Conservation (phyloP, 2,888 invertebrate genomes). For the Agrotis ipsilon region DNA sequence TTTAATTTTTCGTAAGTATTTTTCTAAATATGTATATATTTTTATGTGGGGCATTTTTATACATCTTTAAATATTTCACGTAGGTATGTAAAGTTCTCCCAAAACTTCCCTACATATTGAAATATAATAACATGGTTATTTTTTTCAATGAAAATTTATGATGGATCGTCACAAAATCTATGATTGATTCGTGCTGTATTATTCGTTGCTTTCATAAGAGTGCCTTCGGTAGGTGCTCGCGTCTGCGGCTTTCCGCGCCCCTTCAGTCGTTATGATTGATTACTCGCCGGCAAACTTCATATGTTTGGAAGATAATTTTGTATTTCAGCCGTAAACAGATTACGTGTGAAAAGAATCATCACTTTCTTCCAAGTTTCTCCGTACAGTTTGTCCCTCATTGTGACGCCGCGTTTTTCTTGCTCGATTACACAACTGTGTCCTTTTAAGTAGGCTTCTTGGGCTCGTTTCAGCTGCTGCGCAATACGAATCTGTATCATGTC, state of each 20-base stretch:
- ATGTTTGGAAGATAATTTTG: conserved; percentile 90
- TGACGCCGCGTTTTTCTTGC: conserved; percentile 80
- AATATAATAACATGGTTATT: conserved; percentile 67
- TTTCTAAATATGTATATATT: background rate
- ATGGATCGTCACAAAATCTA: conserved; percentile 90
- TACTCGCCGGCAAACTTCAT: conserved; percentile 88
- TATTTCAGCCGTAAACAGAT: conserved; percentile 90
- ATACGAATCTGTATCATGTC: conserved; percentile 4
- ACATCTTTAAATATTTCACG: background rate
- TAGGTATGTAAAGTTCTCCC: background rate
- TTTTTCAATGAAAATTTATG: conserved; percentile 87
- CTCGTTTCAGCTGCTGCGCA: conserved; percentile 23
- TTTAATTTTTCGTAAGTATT: background rate
- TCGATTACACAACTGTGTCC: conserved; percentile 71
- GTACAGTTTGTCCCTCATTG: conserved; percentile 78
- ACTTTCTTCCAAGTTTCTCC: conserved; percentile 74
- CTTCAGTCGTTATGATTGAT: conserved; percentile 88
- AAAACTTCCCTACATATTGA: conserved; percentile 61
- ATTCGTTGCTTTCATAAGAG: conserved; percentile 88
- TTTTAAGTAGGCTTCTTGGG: conserved; percentile 41
- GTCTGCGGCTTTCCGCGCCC: conserved; percentile 86
- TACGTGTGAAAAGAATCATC: conserved; percentile 88
- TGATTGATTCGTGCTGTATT: conserved; percentile 90
- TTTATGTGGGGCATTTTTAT: background rate
- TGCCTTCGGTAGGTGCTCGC: conserved; percentile 84